Evolutionary conservation across 2,797 vertebrate genomes (phyloP), one percentile per base, ranked within the genome.

Genomic region (Erpetoichthys calabaricus): DNA sequence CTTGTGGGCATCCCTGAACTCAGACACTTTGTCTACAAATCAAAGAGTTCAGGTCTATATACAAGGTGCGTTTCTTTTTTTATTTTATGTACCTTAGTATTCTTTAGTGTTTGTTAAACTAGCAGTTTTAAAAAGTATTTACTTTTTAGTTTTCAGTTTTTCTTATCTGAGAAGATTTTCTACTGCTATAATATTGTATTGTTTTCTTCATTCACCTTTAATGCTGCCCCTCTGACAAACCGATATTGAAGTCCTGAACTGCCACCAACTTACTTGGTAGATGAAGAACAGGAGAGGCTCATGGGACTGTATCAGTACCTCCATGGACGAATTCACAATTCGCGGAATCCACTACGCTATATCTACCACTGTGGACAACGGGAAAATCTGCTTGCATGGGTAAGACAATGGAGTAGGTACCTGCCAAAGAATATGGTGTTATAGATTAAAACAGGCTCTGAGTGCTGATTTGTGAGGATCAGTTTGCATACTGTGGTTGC

Each of bases 11-110:
- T 99, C 67, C 91, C 90, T 0, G 91, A 98, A 70, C 89, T 99
- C 63, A 78, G 91, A 49, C 95, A 99, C 80, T 99, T 99, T 75
- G 81, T 99, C 66, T 99, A 99, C 77, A 99, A 99, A 71, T 98
- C 93, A 5, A 98, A 94, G 80, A 99, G 96, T 79, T 97, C 95
- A 0, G 94, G 93, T 49, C 86, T 98, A 62, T 98, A 95, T 74
- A 99, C 95, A 77, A 96, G 96, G 96, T 99, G 70, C 80, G 83
- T 4, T 25, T 25, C 25, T 25, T 42, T 3, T 45, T 7, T 5
- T 4, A 2, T 9, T 49, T 50, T 50, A 41, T 49, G 41, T 4
- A 42, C 56, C 25, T 25, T 25, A 25, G 25, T 25, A 25, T 25
- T 2, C 2, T 25, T 25, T 1, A 25, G 25, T 25, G 25, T 25